Base-by-base conservation (phyloP, 2,797 vertebrate genomes). In the Hypotaenidia philippensis region DNA sequence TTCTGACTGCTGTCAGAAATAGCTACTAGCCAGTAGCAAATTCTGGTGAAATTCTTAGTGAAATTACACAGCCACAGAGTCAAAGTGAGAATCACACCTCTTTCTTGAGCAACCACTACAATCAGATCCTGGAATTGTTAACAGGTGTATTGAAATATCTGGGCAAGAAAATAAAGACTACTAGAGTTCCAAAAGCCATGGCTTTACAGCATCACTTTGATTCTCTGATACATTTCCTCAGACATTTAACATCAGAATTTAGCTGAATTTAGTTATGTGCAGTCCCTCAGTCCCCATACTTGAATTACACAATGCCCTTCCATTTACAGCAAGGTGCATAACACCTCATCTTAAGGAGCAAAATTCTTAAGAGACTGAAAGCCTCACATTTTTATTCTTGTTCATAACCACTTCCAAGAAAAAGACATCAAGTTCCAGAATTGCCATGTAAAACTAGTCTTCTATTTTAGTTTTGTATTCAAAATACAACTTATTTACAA, bases 281-380 rank as follows among this genome's bases (percentile, higher is more conserved):
- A 6, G 70, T 75, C 41, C 57, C 44, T 77, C 61, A 21, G 25
- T 52, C 29, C 47, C 31, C 49, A 70, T 6, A 26, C 27, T 59
- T 0, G 0, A 60, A 49, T 40, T 27, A 10, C 56, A 18, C 32
- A 27, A 5, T 11, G n/a, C 32, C 34, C 31, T 55, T 83, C 36
- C 29, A 22, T 23, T 70, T 57, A 45, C 38, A 34, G 8, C 34
- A 32, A 50, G 41, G 19, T 40, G 27, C 26, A 31, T 11, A 66
- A 71, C 22, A n/a, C 40, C 44, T 72, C 27, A 21, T 72, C 17
- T 13, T 69, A 12, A 40, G 8, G 5, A 91, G 18, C 10, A 57
- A 18, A 12, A 11, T 4, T 27, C 38, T 55, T 41, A n/a, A 1
- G 10, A 79, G 44, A 63, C 29, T 47, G 40, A 36, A 60, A n/a